Evolutionary conservation across 2,888 invertebrate species (phyloP), one percentile per base, ranked within the genome.

Genomic region (Ashinkailepas kermadecensis): DNA sequence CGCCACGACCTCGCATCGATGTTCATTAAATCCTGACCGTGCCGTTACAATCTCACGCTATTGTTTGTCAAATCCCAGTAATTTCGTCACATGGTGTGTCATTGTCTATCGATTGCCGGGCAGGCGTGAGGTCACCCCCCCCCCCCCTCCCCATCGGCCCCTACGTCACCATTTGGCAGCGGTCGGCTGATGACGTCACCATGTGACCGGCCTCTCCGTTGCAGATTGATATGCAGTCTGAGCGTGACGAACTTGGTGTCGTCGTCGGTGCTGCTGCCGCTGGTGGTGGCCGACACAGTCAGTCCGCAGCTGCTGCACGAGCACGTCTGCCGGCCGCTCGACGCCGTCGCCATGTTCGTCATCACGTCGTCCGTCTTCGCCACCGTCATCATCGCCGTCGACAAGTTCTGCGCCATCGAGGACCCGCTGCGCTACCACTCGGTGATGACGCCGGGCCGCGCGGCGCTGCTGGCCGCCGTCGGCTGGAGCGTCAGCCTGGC

Each of bases 201-300:
- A 39, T 39, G 39, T 39, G 39, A 39, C 39, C 39, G 39, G 39
- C 39, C 39, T 39, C 39, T 39, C 39, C 39, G 39, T 39, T 39
- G 21, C 89, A 92, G 92, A 88, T 92, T 92, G 88, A 92, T 92
- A 87, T 91, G 93, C 86, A 93, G 90, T 86, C 86, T 91, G 84
- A 86, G 88, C 79, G 86, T 87, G n/a, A 87, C 88, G 78, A 89
- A 89, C 85, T 86, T 88, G 80, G 85, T 88, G 56, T 87, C 88
- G 80, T 87, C 88, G 23, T 83, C 87, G 81, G 83, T 88, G 56
- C 86, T 89, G 58, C 86, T 88, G 85, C 89, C 89, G 10, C 86
- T 88, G 81, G 86, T 86, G 62, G 82, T 88, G 65, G 85, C 87
- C 70, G 86, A 86, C 82, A 84, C 83, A 70, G 23, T 85, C 54